Conservation (phyloP, 2,797 vertebrate species). For the Mionectes olivaceus region DNA sequence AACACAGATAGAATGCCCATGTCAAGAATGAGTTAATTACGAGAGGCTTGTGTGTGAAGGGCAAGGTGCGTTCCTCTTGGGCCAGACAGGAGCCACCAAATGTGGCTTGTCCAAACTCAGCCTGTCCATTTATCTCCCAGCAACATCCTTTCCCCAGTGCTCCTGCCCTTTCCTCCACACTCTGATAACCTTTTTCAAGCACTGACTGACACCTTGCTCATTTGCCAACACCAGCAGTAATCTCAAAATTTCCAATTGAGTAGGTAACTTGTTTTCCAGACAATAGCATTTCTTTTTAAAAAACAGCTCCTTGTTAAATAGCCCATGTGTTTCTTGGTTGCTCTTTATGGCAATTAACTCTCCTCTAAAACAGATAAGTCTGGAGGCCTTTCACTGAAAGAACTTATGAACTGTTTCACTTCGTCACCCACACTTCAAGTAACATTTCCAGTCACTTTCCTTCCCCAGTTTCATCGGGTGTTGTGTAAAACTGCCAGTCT, state of each 20-base stretch:
- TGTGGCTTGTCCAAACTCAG: neutral
- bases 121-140: neutral
- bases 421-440: neutral
- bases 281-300: neutral
- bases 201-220: neutral
- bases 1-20: fast-evolving
- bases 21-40: neutral
- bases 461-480: fast-evolving
- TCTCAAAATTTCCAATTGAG: neutral
- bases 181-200: neutral
- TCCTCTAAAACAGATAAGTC: neutral
- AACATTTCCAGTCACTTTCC: neutral
- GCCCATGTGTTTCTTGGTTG: neutral
- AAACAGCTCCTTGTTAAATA: neutral
- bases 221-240: neutral
- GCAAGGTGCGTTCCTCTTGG: neutral
- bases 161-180: neutral
- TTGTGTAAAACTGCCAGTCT: neutral
- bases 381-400: neutral
- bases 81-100: neutral
- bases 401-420: neutral
- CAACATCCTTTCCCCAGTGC: neutral
- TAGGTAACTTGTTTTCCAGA: neutral
- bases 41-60: neutral
- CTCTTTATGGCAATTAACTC: neutral